Conservation (phyloP, 2,888 invertebrate species). For the Drosophila buzzatii region DNA sequence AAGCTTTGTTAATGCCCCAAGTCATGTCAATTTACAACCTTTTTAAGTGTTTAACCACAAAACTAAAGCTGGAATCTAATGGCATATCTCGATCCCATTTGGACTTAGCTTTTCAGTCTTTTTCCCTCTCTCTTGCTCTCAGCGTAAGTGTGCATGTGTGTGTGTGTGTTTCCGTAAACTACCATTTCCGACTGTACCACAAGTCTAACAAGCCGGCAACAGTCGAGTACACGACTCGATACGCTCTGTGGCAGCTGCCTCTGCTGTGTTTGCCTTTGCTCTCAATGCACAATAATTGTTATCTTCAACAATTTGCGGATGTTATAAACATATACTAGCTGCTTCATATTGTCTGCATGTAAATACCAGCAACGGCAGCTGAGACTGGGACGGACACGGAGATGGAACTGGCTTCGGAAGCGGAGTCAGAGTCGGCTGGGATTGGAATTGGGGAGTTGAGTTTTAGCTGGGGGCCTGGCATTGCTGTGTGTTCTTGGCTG, state of each 20-base stretch:
- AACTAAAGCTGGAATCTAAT: conserved; percentile 70
- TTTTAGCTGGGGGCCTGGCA: conserved; percentile 6
- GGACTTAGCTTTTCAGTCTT: conserved; percentile 48
- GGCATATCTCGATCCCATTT: conserved; percentile 68
- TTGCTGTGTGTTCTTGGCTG: conserved; percentile 26
- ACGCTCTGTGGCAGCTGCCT: conserved; percentile 40
- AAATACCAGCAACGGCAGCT: conserved; percentile 66
- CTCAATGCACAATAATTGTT: conserved; percentile 79
- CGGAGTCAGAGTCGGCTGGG: neutral
- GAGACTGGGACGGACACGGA: conserved; percentile 33
- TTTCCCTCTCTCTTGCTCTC: too few relatives aligned
- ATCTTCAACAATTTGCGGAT: conserved; percentile 81
- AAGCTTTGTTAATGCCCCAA: conserved; percentile 20
- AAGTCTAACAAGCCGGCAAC: conserved; percentile 55
- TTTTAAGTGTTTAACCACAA: conserved; percentile 60
- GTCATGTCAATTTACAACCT: conserved; percentile 53
- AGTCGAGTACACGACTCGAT: conserved; percentile 31
- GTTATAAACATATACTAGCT: conserved; percentile 79
- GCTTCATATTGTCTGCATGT: conserved; percentile 78
- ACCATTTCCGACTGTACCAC: conserved; percentile 70
- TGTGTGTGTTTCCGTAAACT: conserved; percentile 71
- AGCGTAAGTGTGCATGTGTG: neutral
- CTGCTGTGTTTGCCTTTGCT: conserved; percentile 64
- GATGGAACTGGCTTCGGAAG: neutral
- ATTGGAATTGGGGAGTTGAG: conserved; percentile 2